phyloP scores from a whole-genome alignment of 2,113 vertebrate genomes.

The Gadus macrocephalus region DNA sequence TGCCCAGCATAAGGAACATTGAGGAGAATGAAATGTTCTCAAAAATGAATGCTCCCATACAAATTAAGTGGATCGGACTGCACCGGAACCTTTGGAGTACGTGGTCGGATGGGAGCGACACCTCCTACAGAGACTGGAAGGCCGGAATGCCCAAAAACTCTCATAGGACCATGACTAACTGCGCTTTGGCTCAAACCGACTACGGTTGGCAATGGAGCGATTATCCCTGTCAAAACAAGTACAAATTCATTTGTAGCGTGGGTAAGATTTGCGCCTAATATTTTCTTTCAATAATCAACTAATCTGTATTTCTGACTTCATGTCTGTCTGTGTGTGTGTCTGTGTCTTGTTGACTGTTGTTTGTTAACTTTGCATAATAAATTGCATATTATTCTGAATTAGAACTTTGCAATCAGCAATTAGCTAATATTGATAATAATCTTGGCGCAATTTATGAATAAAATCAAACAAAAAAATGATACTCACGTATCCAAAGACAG shows the following conservation, averaged over 20 bases:
- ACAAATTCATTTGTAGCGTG: too few relatives aligned
- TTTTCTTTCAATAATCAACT: too few relatives aligned
- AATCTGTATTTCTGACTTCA: too few relatives aligned
- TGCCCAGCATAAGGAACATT: constrained; percentile 18
- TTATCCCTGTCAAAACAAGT: too few relatives aligned
- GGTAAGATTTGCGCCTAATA: too few relatives aligned
- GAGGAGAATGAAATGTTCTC: constrained; percentile 4
- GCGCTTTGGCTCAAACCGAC: background rate
- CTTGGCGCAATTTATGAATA: background rate
- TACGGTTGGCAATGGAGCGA: background rate
- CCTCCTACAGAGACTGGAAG: background rate
- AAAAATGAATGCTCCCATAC: fast-evolving
- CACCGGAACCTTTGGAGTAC: background rate
- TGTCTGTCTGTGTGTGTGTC: too few relatives aligned
- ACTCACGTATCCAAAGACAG: background rate
- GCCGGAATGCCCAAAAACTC: fast-evolving
- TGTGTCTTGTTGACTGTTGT: too few relatives aligned
- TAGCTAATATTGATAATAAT: background rate
- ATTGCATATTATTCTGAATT: too few relatives aligned
- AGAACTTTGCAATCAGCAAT: too few relatives aligned
- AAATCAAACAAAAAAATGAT: background rate
- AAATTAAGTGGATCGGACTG: constrained; percentile 12
- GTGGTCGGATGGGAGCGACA: constrained; percentile 20
- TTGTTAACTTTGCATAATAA: too few relatives aligned
- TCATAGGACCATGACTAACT: too few relatives aligned